Conservation (phyloP, 2,888 invertebrate genomes). For the Teleogryllus oceanicus region DNA sequence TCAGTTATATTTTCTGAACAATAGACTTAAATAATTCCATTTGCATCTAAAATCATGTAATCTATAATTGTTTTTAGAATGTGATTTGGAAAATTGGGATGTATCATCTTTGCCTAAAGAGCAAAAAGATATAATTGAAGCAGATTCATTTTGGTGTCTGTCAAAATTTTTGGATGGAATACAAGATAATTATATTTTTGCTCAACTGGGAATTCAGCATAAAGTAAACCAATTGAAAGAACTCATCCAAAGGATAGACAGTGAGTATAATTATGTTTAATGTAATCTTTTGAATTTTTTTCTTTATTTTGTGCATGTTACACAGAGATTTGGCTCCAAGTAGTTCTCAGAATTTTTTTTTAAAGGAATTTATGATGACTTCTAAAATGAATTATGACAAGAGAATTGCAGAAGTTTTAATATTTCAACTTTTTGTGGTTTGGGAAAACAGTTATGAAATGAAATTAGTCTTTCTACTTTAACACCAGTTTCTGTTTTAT, state of each 20-base stretch:
- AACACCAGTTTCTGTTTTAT: no score
- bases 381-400: no score
- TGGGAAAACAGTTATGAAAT: no score
- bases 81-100: slow-evolving; percentile 84
- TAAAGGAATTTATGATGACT: no score
- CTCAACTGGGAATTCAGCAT: slow-evolving; percentile 97
- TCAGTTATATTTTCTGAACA: neutral
- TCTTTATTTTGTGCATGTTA: neutral
- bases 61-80: slow-evolving; percentile 49
- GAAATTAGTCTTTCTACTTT: no score
- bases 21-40: neutral
- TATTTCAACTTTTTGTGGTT: no score
- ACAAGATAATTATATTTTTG: slow-evolving; percentile 99
- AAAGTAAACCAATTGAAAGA: slow-evolving; percentile 96
- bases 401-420: no score
- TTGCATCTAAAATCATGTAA: neutral
- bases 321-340: no score
- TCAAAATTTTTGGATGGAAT: slow-evolving; percentile 97
- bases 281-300: no score
- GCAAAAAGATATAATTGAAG: slow-evolving; percentile 84
- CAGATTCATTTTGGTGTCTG: slow-evolving; percentile 98
- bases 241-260: slow-evolving; percentile 91
- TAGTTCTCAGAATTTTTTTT: no score
- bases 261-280: slow-evolving; percentile 48
- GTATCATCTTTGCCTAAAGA: slow-evolving; percentile 74